These are phyloP conservation scores for Lophochroa leadbeateri DNA, from an alignment of 2,113 vertebrate genomes.

Conservation along the genomic window DNA sequence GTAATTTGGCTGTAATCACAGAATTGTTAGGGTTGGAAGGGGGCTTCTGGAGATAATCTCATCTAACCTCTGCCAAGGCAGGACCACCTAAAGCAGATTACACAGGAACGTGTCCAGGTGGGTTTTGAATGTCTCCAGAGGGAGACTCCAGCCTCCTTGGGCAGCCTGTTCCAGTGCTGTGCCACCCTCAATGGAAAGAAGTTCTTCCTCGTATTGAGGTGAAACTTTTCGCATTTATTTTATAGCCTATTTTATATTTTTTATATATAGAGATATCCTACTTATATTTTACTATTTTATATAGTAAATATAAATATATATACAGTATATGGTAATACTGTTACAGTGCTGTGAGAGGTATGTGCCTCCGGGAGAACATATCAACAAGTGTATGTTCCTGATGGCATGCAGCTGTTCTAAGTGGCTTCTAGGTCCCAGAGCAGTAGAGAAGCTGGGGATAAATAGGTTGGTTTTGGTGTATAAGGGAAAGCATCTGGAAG, in stretches of 20 bases:
- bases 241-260: not conserved
- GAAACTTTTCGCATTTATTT: not conserved
- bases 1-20: not conserved
- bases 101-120: not conserved
- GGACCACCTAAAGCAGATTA: not conserved
- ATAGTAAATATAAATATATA: not conserved
- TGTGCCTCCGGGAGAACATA: not conserved
- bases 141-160: not conserved
- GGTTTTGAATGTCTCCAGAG: not conserved
- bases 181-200: not conserved
- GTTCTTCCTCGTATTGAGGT: not conserved
- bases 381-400: not conserved
- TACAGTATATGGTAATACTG: not conserved
- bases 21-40: not conserved
- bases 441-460: not conserved
- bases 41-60: not conserved
- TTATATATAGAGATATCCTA: not conserved
- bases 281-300: not conserved
- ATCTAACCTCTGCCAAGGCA: not conserved
- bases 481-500: not conserved
- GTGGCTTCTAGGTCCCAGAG: not conserved
- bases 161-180: not conserved
- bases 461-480: not conserved
- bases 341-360: not conserved
- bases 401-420: not conserved